phyloP scores from a whole-genome alignment of 2,888 invertebrate species.

The Sclerodermus sp. region DNA sequence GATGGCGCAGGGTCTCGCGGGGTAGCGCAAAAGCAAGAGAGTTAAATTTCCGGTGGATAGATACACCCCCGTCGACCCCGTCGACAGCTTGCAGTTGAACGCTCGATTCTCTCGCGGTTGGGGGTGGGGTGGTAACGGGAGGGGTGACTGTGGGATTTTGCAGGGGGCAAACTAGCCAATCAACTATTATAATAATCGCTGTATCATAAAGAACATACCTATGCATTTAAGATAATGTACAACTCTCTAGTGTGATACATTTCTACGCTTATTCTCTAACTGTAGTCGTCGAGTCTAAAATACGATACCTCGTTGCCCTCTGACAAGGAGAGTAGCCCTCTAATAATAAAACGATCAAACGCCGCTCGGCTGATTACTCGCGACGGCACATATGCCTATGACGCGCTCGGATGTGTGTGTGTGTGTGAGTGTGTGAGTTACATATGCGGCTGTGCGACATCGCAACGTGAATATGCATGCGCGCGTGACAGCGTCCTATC shows the following conservation, averaged over 20 bases:
- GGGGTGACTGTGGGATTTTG: too few species aligned
- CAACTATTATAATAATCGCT: constrained; percentile 3
- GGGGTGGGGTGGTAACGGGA: too few species aligned
- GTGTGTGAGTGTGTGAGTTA: constrained; percentile 1
- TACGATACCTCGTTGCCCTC: constrained; percentile 36
- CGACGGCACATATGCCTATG: background rate
- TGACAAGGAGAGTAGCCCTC: constrained; percentile 26
- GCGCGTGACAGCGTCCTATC: too few species aligned
- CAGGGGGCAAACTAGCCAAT: too few species aligned
- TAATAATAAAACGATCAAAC: constrained; percentile 14
- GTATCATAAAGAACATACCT: constrained; percentile 33
- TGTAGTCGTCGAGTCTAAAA: constrained; percentile 43
- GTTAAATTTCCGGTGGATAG: too few species aligned
- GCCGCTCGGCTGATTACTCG: background rate
- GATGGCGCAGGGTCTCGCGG: too few species aligned
- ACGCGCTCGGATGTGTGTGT: background rate
- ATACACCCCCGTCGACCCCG: too few species aligned
- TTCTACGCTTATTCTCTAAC: constrained; percentile 55
- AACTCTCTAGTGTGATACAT: constrained; percentile 50
- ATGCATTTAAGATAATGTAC: constrained; percentile 47
- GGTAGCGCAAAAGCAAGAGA: too few species aligned
- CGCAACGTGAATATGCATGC: background rate
- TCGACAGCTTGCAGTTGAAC: too few species aligned
- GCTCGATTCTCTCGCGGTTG: too few species aligned
- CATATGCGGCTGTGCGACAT: background rate